Evolutionary conservation across 2,888 invertebrate genomes (phyloP), one percentile per base, ranked within the genome.

Genomic region (Phymatocera aterrima): DNA sequence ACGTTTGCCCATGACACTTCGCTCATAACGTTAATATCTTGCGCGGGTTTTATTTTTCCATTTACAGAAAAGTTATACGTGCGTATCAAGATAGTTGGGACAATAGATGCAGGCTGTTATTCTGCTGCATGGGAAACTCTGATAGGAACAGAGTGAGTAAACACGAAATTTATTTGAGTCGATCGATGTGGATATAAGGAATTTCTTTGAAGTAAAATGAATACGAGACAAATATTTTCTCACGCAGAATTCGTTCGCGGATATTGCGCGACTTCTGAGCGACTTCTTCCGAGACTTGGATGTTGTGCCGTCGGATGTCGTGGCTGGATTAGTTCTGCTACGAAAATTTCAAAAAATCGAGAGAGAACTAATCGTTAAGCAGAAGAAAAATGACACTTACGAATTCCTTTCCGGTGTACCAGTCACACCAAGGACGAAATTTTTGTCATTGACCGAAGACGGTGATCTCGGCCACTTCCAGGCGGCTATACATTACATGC

Each of bases 21-120:
- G 10, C 10, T 74, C 31, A 48, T 15, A 28, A 37, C 28, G 54
- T 65, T 28, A 12, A 72, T 37, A 72, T 68, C 10, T 37, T n/a
- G 31, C 46, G 43, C 15, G 43, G 37, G 74, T 65, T 18, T 65
- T 64, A 43, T 80, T 82, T 57, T 31, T 60, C 24, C 60, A 12
- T 80, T 51, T 92, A 18, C 90, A 97, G 97, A 88, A 97, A 97
- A 92, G 96, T 97, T 8, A 93, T 96, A 86, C 92, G 96, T 82
- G 96, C 96, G 54, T 97, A 97, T 90, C 96, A 97, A 90, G 95
- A 96, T 88, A 96, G 96, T 86, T 97, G 97, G 97, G 95, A 97
- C 89, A 94, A 95, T 88, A 92, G 97, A 82, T 96, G 96, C 89
- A 93, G 95, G 48, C 91, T 96, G 81, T 90, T 97, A 10, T 97